A percentile compares a stretch with the other conserved stretches of the same genome.
Conservation (phyloP, 2,888 invertebrate species). For the Pachliopta kotzebuea region DNA sequence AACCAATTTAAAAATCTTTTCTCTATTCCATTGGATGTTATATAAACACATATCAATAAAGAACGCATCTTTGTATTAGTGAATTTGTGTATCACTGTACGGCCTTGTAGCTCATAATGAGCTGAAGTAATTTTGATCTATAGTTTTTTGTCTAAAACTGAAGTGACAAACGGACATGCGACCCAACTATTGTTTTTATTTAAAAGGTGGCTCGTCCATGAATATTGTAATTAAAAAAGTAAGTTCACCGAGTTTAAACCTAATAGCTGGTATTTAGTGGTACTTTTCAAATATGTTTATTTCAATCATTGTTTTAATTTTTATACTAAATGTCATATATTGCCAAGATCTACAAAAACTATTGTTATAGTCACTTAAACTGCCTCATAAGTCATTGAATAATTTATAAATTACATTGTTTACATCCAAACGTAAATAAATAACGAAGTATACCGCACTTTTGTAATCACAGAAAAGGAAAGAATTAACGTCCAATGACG, state of each 20-base stretch:
- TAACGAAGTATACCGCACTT: slow-evolving; percentile 5
- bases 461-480: not conserved
- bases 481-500: slow-evolving; percentile 4
- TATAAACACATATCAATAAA: no score
- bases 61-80: no score
- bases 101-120: no score
- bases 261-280: not conserved
- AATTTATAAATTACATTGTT: not conserved
- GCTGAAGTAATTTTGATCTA: no score
- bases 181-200: not conserved
- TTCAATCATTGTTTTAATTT: not conserved
- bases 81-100: no score
- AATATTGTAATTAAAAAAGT: not conserved
- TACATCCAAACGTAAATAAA: not conserved
- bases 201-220: not conserved
- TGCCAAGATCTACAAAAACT: not conserved
- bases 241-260: no score
- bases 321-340: no score
- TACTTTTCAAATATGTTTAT: not conserved
- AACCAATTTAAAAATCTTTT: no score
- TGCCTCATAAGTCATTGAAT: not conserved
- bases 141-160: no score
- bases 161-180: no score
- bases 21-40: no score
- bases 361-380: not conserved